phyloP scores from a whole-genome alignment of 2,797 vertebrate genomes.

The Sebastes umbrosus region DNA sequence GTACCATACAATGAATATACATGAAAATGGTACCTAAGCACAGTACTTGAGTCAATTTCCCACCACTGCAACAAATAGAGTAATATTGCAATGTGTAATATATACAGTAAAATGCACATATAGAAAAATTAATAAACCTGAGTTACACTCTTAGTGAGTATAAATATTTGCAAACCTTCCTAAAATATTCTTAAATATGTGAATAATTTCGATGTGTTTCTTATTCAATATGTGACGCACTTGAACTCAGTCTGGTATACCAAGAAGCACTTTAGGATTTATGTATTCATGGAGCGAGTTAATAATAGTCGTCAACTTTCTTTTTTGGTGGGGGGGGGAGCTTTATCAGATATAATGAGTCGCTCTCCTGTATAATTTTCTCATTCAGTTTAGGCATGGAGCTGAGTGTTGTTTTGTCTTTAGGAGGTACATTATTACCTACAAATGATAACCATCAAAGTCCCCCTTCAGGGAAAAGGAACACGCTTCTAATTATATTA shows the following conservation, averaged over 20 bases:
- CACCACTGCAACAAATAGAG: background rate
- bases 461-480: slow-evolving; percentile 62
- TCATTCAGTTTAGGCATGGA: slow-evolving; percentile 59
- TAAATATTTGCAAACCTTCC: slow-evolving; percentile 24
- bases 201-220: slow-evolving; percentile 3
- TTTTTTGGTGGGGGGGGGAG: background rate
- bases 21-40: background rate
- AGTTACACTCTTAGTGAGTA: background rate
- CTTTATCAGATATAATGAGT: slow-evolving; percentile 67
- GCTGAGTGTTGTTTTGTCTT: slow-evolving; percentile 76
- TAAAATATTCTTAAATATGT: slow-evolving; percentile 3
- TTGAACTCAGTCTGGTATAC: slow-evolving; percentile 3
- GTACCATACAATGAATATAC: background rate
- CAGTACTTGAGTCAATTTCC: background rate
- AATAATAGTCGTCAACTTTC: slow-evolving; percentile 49
- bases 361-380: slow-evolving; percentile 71
- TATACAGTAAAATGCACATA: background rate
- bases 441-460: slow-evolving; percentile 74
- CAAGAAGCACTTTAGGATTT: slow-evolving; percentile 21
- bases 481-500: slow-evolving; percentile 76
- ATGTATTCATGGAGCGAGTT: slow-evolving; percentile 45
- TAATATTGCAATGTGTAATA: background rate
- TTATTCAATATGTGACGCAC: slow-evolving; percentile 21
- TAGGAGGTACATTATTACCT: slow-evolving; percentile 77
- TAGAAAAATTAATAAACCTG: background rate